phyloP scores from a whole-genome alignment of 2,797 vertebrate genomes.

The Onychomys torridus region DNA sequence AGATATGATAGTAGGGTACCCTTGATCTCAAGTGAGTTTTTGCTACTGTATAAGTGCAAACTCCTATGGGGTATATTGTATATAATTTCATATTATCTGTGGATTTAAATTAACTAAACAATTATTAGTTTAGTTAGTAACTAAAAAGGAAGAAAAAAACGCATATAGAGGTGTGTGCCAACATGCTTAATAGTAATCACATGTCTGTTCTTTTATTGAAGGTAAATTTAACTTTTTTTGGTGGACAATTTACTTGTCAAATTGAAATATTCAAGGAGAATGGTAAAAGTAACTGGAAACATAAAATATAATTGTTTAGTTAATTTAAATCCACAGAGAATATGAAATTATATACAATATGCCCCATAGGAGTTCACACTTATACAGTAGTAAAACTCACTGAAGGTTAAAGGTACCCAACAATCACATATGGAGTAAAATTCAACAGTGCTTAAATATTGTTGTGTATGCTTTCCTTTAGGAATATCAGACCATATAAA shows the following conservation, averaged over 20 bases:
- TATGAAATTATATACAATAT: neutral
- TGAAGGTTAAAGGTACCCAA: neutral
- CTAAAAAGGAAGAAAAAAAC: neutral
- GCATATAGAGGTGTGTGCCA: too few species aligned
- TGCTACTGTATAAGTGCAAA: neutral
- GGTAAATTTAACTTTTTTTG: too few species aligned
- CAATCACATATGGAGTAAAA: neutral
- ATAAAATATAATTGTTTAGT: neutral
- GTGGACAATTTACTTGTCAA: too few species aligned
- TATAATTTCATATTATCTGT: neutral
- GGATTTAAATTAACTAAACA: conserved; percentile 1
- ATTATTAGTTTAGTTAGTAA: neutral
- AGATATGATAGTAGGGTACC: neutral
- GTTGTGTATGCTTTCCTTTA: neutral
- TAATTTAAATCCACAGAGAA: conserved; percentile 1
- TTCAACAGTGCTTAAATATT: conserved; percentile 14
- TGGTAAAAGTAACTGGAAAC: too few species aligned
- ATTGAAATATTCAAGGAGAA: too few species aligned
- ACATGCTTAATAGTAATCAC: too few species aligned
- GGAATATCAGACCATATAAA: neutral
- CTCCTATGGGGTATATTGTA: neutral
- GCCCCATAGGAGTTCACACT: neutral
- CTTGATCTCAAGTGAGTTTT: conserved; percentile 12
- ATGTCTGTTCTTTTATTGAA: too few species aligned
- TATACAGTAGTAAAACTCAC: neutral